Evolutionary conservation across 2,888 invertebrate genomes (phyloP).

Genomic region (Agrotis puta): DNA sequence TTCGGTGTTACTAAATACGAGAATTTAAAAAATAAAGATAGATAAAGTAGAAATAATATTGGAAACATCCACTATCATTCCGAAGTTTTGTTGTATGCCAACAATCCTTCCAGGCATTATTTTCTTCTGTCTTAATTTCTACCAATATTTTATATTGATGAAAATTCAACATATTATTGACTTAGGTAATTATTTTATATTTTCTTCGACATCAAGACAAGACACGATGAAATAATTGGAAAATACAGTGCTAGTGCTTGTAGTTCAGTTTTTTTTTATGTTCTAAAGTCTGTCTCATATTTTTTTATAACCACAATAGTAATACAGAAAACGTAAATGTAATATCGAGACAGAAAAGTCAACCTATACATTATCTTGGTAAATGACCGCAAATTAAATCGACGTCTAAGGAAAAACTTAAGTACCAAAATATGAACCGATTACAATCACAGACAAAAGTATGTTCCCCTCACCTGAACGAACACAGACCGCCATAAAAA

Average conservation of each 20-base stretch:
- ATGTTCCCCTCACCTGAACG: slow-evolving; percentile 12
- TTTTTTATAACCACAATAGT: too few species aligned
- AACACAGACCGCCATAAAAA: slow-evolving; percentile 43
- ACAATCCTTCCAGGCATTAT: neutral
- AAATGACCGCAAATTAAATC: neutral
- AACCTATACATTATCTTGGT: neutral
- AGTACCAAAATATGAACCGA: neutral
- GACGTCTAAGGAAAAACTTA: neutral
- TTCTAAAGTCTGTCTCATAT: neutral
- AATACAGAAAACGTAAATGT: neutral
- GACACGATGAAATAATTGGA: neutral
- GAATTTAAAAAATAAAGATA: neutral
- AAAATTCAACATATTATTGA: neutral
- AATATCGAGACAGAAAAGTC: too few species aligned
- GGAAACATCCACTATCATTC: neutral
- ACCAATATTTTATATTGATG: neutral
- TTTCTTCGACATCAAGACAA: neutral
- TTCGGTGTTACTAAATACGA: too few species aligned
- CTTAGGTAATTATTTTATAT: neutral
- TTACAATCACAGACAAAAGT: neutral
- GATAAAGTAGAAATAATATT: neutral
- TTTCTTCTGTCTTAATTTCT: too few species aligned
- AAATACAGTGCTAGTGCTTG: neutral
- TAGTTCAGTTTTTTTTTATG: neutral
- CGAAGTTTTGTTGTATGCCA: neutral